Percentiles rank a stretch among this genome's conserved stretches.
phyloP scores from a whole-genome alignment of 2,797 vertebrate genomes.

The Gallirallus australis region DNA sequence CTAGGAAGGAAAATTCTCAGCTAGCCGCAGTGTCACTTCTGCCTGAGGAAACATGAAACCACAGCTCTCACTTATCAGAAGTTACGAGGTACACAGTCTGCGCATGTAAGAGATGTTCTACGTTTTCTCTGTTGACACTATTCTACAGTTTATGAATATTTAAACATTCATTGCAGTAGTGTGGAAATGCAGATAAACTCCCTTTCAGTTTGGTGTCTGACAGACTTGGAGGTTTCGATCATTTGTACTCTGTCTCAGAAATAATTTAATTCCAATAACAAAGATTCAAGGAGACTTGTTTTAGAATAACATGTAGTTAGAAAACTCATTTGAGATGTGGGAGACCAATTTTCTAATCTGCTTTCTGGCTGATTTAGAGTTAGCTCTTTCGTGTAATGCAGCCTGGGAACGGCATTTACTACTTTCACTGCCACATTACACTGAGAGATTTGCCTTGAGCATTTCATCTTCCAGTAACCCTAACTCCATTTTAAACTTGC shows the following conservation, averaged over 20 bases:
- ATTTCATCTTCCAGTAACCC: neutral
- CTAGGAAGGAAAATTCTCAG: neutral
- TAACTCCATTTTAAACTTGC: neutral
- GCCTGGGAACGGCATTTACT: neutral
- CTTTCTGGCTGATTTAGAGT: conserved; percentile 11
- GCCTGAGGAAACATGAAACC: conserved; percentile 22
- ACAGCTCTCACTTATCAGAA: conserved; percentile 25
- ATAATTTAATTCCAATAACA: conserved; percentile 32
- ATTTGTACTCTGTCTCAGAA: neutral
- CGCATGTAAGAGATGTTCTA: neutral
- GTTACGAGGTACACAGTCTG: neutral
- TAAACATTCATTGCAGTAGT: neutral
- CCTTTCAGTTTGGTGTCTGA: neutral
- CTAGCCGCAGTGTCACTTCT: neutral
- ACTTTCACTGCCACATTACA: neutral
- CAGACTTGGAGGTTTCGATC: neutral
- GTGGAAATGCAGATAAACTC: conserved; percentile 29
- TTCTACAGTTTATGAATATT: conserved; percentile 43
- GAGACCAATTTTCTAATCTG: neutral
- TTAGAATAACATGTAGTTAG: neutral
- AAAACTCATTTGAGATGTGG: neutral
- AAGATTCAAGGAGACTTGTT: neutral
- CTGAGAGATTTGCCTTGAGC: neutral
- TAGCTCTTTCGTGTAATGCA: neutral
- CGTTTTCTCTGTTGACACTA: neutral